Evolutionary conservation across 1,140 invertebrate species (phyloP).

Genomic region (Ceratina calcarata): DNA sequence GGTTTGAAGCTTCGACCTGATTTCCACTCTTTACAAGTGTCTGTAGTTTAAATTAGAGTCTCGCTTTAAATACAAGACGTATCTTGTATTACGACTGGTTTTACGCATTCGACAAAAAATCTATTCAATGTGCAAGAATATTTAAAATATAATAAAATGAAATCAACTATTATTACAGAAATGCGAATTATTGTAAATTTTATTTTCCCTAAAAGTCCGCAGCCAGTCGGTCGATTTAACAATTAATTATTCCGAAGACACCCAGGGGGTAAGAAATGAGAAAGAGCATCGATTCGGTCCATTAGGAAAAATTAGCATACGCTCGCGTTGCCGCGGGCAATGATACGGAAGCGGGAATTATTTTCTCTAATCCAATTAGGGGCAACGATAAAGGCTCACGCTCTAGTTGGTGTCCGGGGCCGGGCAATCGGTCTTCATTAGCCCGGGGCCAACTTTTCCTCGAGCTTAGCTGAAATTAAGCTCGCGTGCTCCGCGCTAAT

Average conservation of each 20-base stretch:
- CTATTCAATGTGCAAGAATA: background rate
- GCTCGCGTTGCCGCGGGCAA: conserved; percentile 57
- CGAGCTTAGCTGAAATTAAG: conserved; percentile 63
- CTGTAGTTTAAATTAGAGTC: no score
- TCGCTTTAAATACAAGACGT: no score
- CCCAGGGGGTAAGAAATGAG: background rate
- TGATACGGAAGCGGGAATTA: conserved; percentile 60
- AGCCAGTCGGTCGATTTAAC: no score
- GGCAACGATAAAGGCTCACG: conserved; percentile 59
- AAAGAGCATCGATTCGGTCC: conserved; percentile 56
- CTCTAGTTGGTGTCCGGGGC: conserved; percentile 35
- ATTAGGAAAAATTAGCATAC: conserved; percentile 66
- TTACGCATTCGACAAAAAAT: background rate
- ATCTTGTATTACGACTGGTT: no score
- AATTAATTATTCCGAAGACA: no score
- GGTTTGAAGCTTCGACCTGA: no score
- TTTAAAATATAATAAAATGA: background rate
- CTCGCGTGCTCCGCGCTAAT: conserved; percentile 58
- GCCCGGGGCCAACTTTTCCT: conserved; percentile 57
- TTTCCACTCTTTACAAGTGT: no score
- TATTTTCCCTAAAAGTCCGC: no score
- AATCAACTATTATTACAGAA: background rate
- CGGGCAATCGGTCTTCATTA: conserved; percentile 66
- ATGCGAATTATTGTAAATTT: no score
- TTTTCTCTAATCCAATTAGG: conserved; percentile 68